Evolutionary conservation across 2,888 invertebrate genomes (phyloP).

Genomic region (Polyploca ridens): DNA sequence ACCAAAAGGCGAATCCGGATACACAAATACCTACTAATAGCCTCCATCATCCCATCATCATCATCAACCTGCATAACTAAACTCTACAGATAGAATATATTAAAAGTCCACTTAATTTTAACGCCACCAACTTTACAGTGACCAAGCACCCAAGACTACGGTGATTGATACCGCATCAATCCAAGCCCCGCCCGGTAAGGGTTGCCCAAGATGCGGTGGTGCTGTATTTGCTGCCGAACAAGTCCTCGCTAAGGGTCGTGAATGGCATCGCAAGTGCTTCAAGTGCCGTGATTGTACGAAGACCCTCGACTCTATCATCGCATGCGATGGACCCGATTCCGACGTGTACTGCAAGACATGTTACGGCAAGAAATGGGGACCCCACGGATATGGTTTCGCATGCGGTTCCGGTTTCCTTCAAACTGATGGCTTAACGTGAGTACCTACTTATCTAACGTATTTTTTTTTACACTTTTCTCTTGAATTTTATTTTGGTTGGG

Average conservation of each 20-base stretch:
- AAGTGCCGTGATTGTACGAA: constrained; percentile 97
- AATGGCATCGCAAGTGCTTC: constrained; percentile 97
- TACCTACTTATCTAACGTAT: constrained; percentile 22
- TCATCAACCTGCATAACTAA: neutral
- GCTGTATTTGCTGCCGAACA: constrained; percentile 97
- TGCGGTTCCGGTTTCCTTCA: constrained; percentile 97
- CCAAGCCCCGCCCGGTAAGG: constrained; percentile 92
- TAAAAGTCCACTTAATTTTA: neutral
- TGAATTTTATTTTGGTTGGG: no score
- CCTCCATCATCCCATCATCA: neutral
- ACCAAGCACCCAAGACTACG: constrained; percentile 90
- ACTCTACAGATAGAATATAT: neutral
- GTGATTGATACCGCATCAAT: constrained; percentile 92
- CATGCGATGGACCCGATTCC: constrained; percentile 96
- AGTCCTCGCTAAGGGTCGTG: constrained; percentile 94
- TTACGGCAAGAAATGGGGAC: constrained; percentile 99
- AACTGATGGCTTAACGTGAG: constrained; percentile 95
- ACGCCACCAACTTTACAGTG: constrained; percentile 74
- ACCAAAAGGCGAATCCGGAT: no score
- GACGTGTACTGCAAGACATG: constrained; percentile 98
- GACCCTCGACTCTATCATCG: constrained; percentile 97
- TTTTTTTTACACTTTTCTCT: neutral
- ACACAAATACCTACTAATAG: neutral
- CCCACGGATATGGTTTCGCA: constrained; percentile 98
- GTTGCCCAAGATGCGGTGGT: constrained; percentile 95